Percentiles rank a stretch among this genome's conserved stretches.
Evolutionary conservation across 1,140 invertebrate genomes (phyloP).

Genomic region (Alviniconcha marisindica): DNA sequence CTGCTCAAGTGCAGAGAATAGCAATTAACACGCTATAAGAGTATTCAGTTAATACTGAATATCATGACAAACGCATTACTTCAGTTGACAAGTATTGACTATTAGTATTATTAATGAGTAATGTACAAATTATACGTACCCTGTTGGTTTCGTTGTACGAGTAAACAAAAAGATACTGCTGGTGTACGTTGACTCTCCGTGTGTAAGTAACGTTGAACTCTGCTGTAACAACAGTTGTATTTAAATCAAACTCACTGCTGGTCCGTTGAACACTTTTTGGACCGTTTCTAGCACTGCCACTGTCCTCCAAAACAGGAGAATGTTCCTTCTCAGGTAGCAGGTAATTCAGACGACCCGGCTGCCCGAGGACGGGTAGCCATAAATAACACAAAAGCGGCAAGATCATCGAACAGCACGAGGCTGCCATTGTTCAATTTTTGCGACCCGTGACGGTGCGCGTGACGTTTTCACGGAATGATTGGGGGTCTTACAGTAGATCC

Average conservation of each 20-base stretch:
- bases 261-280: not conserved
- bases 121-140: not conserved
- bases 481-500: no score
- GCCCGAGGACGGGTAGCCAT: not conserved
- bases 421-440: no score
- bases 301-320: not conserved
- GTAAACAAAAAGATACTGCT: constrained; percentile 40
- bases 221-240: constrained; percentile 21
- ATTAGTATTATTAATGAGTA: no score
- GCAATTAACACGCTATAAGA: not conserved
- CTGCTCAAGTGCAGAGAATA: not conserved
- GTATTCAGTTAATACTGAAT: not conserved
- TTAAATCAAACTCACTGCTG: constrained; percentile 3
- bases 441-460: no score
- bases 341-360: not conserved
- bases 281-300: no score
- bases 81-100: no score
- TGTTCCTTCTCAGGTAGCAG: not conserved
- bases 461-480: no score
- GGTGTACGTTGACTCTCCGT: constrained; percentile 11
- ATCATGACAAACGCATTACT: not conserved
- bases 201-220: constrained; percentile 14
- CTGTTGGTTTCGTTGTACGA: constrained; percentile 36
- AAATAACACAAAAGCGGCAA: no score
- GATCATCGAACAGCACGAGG: no score